phyloP scores from a whole-genome alignment of 2,113 vertebrate genomes.

The Heliornis fulica region DNA sequence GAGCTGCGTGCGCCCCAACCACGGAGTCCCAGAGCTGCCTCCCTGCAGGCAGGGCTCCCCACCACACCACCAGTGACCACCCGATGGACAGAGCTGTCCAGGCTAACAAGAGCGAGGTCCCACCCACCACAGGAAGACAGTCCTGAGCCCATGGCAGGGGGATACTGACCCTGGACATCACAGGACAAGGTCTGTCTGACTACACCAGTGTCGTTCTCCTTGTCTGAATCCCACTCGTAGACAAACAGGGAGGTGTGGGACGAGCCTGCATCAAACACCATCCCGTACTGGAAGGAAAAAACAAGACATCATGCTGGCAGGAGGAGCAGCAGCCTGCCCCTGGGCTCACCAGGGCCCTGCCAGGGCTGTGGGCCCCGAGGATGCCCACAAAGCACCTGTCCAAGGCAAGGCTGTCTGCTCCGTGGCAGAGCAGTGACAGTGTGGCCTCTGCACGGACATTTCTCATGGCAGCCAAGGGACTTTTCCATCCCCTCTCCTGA shows the following conservation, averaged over 20 bases:
- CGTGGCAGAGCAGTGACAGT: accelerated
- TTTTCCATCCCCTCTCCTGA: neutral
- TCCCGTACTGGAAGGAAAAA: slow-evolving; percentile 79
- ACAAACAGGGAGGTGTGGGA: slow-evolving; percentile 86
- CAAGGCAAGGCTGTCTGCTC: neutral
- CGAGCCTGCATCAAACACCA: slow-evolving; percentile 89
- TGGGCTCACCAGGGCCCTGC: neutral
- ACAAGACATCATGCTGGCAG: accelerated
- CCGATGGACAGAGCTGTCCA: accelerated
- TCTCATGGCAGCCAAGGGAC: neutral
- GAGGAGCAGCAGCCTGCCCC: neutral
- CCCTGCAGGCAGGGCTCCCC: neutral
- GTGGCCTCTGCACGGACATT: neutral
- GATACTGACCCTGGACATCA: slow-evolving; percentile 75
- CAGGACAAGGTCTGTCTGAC: slow-evolving; percentile 85
- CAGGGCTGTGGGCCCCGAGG: neutral
- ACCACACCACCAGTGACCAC: accelerated
- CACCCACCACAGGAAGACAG: neutral
- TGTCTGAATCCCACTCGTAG: slow-evolving; percentile 87
- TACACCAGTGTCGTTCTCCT: slow-evolving; percentile 84
- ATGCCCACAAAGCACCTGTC: neutral
- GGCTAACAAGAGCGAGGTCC: neutral
- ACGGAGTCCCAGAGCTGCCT: neutral
- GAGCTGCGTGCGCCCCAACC: neutral
- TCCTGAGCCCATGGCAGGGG: neutral